Percentiles rank a stretch among this genome's conserved stretches.
These are phyloP conservation scores for Lasioglossum calceatum DNA, from an alignment of 2,888 invertebrate species.

Conservation along the genomic window DNA sequence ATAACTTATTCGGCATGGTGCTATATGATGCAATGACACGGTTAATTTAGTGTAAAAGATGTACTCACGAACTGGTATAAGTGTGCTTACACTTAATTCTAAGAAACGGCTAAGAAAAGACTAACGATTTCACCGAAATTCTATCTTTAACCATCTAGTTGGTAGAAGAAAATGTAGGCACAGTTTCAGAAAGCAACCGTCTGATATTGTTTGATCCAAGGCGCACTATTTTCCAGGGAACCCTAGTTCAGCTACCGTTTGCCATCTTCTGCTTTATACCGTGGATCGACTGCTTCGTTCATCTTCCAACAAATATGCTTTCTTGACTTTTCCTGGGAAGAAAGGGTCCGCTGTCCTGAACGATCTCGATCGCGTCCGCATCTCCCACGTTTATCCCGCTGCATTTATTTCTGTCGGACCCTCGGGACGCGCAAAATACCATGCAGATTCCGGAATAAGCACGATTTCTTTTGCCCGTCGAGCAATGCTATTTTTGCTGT, in stretches of 20 bases:
- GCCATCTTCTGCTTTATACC: neutral
- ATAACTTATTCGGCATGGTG: too few relatives aligned
- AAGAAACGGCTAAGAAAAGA: too few relatives aligned
- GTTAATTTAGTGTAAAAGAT: too few relatives aligned
- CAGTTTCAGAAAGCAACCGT: too few relatives aligned
- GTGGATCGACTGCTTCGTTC: neutral
- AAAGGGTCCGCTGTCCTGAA: neutral
- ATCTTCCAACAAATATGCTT: neutral
- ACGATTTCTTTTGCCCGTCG: neutral
- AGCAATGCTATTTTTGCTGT: slow-evolving; percentile 27
- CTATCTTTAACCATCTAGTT: too few relatives aligned
- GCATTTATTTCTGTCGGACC: neutral
- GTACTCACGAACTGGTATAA: too few relatives aligned
- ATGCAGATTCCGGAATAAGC: slow-evolving; percentile 11
- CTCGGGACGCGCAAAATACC: neutral
- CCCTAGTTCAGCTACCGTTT: neutral
- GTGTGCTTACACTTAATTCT: too few relatives aligned
- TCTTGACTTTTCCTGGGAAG: neutral
- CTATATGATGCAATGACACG: too few relatives aligned
- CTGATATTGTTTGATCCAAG: neutral
- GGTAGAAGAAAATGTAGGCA: too few relatives aligned
- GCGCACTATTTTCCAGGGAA: neutral
- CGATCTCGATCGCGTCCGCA: neutral
- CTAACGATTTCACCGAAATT: too few relatives aligned
- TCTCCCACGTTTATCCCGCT: neutral